Conservation (phyloP, 2,888 invertebrate species). For the Nephrotoma flavescens region DNA sequence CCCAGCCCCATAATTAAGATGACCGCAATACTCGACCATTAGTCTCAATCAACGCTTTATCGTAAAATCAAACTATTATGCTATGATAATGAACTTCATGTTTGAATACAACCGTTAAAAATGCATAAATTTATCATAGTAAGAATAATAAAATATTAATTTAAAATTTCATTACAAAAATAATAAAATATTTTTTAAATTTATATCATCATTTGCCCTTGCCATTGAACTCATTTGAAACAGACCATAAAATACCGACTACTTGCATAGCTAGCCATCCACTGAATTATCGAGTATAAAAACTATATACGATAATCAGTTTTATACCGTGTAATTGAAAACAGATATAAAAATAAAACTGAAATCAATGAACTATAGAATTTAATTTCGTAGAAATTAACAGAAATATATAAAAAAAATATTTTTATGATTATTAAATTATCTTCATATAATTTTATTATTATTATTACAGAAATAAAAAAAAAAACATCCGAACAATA, state of each 20-base stretch:
- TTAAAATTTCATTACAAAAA: too few relatives aligned
- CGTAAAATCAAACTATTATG: too few relatives aligned
- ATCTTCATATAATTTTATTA: background rate
- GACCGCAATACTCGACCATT: too few relatives aligned
- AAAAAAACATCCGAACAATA: background rate
- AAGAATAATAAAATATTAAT: too few relatives aligned
- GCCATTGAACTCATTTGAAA: background rate
- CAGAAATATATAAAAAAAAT: background rate
- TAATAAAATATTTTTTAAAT: background rate
- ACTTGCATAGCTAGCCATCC: background rate
- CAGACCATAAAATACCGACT: background rate
- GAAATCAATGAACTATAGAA: background rate
- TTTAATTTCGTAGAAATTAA: background rate
- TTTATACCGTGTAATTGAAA: background rate
- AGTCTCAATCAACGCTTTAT: too few relatives aligned
- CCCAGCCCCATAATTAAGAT: too few relatives aligned
- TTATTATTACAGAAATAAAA: background rate
- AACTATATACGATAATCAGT: background rate
- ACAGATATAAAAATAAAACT: background rate
- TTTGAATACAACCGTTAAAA: too few relatives aligned
- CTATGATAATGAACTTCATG: too few relatives aligned
- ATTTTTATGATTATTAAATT: background rate
- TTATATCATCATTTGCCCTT: background rate
- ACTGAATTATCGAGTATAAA: background rate
- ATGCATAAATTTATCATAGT: too few relatives aligned